Base-by-base conservation (phyloP, 2,888 invertebrate species). In the Drosophila mayaguana region DNA sequence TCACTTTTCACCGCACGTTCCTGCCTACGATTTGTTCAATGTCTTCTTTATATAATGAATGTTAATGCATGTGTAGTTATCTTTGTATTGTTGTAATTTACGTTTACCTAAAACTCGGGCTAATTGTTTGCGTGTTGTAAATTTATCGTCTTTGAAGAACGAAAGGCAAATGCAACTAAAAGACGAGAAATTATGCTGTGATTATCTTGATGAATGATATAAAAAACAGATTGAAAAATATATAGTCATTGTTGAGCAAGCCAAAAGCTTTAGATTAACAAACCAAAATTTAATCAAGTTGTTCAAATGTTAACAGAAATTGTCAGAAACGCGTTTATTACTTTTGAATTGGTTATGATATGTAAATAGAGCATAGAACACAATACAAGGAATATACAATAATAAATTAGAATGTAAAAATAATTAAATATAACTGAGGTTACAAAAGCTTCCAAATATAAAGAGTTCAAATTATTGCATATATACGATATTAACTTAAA, bases 11-110 rank as follows among this genome's bases (percentile, higher is more conserved):
- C 92, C 92, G 92, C 92, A 92, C 92, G 92, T 92, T 91, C 92
- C 92, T 92, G 92, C 92, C 92, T 92, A 92, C 91, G 92, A 89
- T 92, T 92, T 91, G 89, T 91, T 91, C 91, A 89, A 89, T 90
- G 89, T 88, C 86, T 83, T 91, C 79, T 80, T 79, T 75, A 70
- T 75, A 71, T 79, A 79, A 81, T 78, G 75, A 78, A 81, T 87
- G 63, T 78, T 82, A 71, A 79, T 69, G 77, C 61, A 68, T 59
- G 80, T 78, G 77, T 78, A 85, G 72, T 72, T 81, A 70, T 75
- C 55, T 67, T 74, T 78, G 82, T 83, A 72, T 84, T 87, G 72
- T 89, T 82, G 81, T 78, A 86, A 80, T 83, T 83, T 75, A 62
- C 70, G 78, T 88, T 56, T 38, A 34, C 56, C 66, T 72, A 75